phyloP scores from a whole-genome alignment of 2,113 vertebrate species.

The Neogobius melanostomus region DNA sequence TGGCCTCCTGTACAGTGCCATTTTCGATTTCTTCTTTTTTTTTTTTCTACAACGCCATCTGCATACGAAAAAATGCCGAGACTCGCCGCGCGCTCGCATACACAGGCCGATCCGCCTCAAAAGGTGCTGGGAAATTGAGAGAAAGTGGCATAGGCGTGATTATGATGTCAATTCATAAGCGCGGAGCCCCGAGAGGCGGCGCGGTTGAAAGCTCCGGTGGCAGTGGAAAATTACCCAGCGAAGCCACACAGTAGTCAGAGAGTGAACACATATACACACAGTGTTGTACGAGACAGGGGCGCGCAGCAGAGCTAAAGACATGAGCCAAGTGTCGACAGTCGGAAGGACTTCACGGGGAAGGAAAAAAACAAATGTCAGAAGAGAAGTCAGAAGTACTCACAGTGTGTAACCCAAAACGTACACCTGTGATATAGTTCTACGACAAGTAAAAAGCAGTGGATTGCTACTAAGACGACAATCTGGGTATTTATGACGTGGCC shows the following conservation, averaged over 20 bases:
- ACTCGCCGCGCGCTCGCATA: neutral
- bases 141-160: conserved; percentile 51
- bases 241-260: conserved; percentile 24
- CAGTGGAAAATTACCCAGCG: conserved; percentile 53
- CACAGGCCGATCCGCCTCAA: conserved; percentile 1
- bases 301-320: conserved; percentile 19
- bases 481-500: too few species aligned
- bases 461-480: too few species aligned
- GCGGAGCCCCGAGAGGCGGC: conserved; percentile 33
- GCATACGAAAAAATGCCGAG: conserved; percentile 23
- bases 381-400: too few species aligned
- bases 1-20: conserved; percentile 23
- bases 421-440: too few species aligned
- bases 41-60: conserved; percentile 17
- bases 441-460: too few species aligned
- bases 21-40: conserved; percentile 47
- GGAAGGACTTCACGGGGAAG: neutral
- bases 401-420: too few species aligned
- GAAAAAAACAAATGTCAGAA: neutral
- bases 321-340: neutral
- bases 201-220: conserved; percentile 55
- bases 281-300: neutral
- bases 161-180: conserved; percentile 64
- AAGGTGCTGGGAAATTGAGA: conserved; percentile 38
- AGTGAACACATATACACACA: conserved; percentile 27